These are phyloP conservation scores for Pseudococcus jackbeardsleyi DNA, from an alignment of 2,888 invertebrate species.

Conservation along the genomic window DNA sequence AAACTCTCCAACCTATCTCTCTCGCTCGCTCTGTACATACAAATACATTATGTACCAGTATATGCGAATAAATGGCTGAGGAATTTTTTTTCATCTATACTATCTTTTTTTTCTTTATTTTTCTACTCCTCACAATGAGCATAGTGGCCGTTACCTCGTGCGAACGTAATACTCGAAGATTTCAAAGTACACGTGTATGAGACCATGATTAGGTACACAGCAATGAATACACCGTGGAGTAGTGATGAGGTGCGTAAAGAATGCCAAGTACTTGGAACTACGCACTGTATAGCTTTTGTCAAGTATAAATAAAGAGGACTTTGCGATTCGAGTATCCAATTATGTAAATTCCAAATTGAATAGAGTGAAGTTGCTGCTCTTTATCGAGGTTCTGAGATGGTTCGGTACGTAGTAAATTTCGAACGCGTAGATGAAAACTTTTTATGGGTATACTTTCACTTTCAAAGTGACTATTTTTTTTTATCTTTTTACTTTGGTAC, in stretches of 20 bases:
- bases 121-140: background rate
- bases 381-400: background rate
- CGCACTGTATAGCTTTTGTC: background rate
- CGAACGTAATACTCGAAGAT: background rate
- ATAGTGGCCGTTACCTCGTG: constrained; percentile 13
- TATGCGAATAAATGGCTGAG: constrained; percentile 18
- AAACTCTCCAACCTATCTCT: background rate
- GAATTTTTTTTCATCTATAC: background rate
- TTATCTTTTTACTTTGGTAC: background rate
- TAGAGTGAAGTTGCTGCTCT: background rate
- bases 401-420: background rate
- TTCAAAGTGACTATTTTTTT: background rate
- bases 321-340: constrained; percentile 12
- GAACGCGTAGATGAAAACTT: background rate
- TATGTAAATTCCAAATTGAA: background rate
- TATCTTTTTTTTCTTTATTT: background rate
- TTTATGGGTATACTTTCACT: background rate
- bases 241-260: background rate
- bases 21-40: background rate
- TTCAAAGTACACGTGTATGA: background rate
- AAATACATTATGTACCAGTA: background rate
- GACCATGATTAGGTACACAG: background rate
- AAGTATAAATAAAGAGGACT: background rate
- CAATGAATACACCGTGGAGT: background rate
- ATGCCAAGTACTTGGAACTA: background rate